Base-by-base conservation (phyloP, 1,140 invertebrate species). In the Monochamus saltuarius region DNA sequence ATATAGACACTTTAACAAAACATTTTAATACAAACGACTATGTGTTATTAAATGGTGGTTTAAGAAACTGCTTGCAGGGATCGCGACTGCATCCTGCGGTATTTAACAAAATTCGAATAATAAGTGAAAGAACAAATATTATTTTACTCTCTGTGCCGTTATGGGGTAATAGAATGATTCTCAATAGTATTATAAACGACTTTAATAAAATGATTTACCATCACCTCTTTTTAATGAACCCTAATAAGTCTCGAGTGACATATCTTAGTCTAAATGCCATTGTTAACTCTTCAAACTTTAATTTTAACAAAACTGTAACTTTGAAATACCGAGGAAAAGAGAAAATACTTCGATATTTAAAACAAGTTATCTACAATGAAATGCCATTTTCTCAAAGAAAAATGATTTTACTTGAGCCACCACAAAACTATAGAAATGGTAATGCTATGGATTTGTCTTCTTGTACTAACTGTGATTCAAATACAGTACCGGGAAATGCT, bases 51-150 rank as follows among this genome's bases (percentile, higher is more conserved):
- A 34, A 13, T 4, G 47, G 47, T 34, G 47, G 47, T 22, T 34
- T 50, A n/a, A 8, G 22, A 10, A 50, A 50, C 35, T 13, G 22
- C 6, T 6, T 50, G 22, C 22, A 37, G 35, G 47, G 34, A 11
- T 7, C 35, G 9, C 13, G 14, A 34, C 11, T 50, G 22, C 17
- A 36, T 10, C 11, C 22, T 34, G 4, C 22, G 9, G 22, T 34
- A 50, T n/a, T 36, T 34, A 34, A 50, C 8, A 50, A 34, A 50
- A n/a, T 50, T 10, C 29, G 35, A 36, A 4, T 29, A 36, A 34
- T 37, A 50, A 50, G 34, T 37, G 11, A n/a, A 1, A 34, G 35
- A 34, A 50, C 47, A 50, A 50, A 50, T 34, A n/a, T 50, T n/a
- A 50, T 37, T 35, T 19, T 50, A 16, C 49, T 36, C 0, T 51